Conservation (phyloP, 2,888 invertebrate species). For the Agrochola lota region DNA sequence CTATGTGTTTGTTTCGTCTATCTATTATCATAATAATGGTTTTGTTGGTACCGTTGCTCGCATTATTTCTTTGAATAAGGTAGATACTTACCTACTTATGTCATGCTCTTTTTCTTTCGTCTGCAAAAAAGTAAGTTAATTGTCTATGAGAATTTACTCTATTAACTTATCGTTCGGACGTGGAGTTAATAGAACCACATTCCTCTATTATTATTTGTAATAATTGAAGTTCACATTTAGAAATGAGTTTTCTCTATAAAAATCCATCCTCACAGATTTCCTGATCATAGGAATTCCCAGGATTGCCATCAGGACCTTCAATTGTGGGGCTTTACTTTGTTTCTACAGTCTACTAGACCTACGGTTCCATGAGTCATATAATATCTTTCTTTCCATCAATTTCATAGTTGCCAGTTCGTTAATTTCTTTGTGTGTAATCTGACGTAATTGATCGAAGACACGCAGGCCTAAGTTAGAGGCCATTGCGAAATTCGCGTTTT, state of each 20-base stretch:
- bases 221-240: background rate
- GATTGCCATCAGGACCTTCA: background rate
- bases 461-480: constrained; percentile 31
- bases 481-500: constrained; percentile 21
- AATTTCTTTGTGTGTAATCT: constrained; percentile 60
- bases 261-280: background rate
- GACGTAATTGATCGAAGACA: constrained; percentile 56
- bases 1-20: constrained; percentile 15
- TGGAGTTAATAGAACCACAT: background rate
- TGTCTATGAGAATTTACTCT: background rate
- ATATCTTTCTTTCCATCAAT: constrained; percentile 52
- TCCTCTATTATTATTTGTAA: background rate
- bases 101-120: background rate
- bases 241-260: background rate
- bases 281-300: background rate
- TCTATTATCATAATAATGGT: background rate
- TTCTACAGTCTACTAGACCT: constrained; percentile 6
- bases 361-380: constrained; percentile 46
- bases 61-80: background rate
- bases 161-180: background rate
- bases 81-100: background rate
- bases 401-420: constrained; percentile 49
- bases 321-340: background rate
- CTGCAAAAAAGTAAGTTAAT: background rate
- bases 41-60: background rate